Conservation (phyloP, 2,797 vertebrate genomes). For the Sparidentex hasta region DNA sequence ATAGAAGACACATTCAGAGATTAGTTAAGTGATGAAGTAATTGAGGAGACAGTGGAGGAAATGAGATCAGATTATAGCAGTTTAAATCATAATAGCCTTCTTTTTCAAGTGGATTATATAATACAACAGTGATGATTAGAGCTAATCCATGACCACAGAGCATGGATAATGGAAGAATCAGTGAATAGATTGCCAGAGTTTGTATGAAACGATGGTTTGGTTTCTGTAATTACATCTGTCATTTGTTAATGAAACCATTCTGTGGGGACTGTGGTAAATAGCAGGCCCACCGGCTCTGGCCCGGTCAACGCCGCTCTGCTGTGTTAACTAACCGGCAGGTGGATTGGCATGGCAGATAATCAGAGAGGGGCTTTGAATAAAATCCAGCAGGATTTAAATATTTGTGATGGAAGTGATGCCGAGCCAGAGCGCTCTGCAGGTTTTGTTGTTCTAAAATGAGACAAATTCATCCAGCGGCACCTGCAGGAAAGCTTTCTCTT, state of each 20-base stretch:
- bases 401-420: conserved; percentile 3
- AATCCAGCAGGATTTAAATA: conserved; percentile 30
- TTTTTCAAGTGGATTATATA: conserved; percentile 70
- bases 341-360: conserved; percentile 16
- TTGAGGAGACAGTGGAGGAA: conserved; percentile 59
- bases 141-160: conserved; percentile 66
- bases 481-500: conserved; percentile 13
- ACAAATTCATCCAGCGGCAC: conserved; percentile 11
- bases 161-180: conserved; percentile 57
- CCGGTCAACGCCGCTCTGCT: conserved; percentile 14
- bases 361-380: conserved; percentile 36
- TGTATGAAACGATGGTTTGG: conserved; percentile 48
- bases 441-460: conserved; percentile 21
- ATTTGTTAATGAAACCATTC: conserved; percentile 48
- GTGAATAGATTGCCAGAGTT: conserved; percentile 44
- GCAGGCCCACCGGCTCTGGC: conserved; percentile 1
- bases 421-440: background rate
- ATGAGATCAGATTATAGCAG: conserved; percentile 70
- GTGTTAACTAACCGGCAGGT: conserved; percentile 43
- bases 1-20: conserved; percentile 44
- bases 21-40: conserved; percentile 66
- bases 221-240: conserved; percentile 50
- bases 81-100: conserved; percentile 65
- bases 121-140: conserved; percentile 65
- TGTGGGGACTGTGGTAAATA: conserved; percentile 25